Evolutionary conservation across 2,113 vertebrate species (phyloP), one percentile per base, ranked within the genome.

Genomic region (Solea senegalensis): DNA sequence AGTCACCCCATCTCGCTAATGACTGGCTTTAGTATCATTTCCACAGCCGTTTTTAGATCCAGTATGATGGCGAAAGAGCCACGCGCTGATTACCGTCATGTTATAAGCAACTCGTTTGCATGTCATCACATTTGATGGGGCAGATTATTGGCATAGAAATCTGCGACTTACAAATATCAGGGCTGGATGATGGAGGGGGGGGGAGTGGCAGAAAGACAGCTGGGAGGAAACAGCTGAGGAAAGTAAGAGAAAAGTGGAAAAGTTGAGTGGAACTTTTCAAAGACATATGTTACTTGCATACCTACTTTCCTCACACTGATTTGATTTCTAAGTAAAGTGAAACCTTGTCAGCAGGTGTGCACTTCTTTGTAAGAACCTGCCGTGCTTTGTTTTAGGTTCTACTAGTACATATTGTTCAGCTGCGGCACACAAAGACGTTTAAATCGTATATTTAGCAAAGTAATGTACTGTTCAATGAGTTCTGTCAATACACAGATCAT

Each of bases 41-140:
- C 68, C 48, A 13, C 67, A 41, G 69, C 48, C 52, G 46, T 59
- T 60, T 75, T 74, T 59, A 78, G 65, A 76, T 73, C 48, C 57
- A 40, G 40, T 34, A 5, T 4, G 65, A 64, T 28, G 68, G 44
- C 58, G 65, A 78, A 69, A 43, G 61, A 65, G 34, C 43, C 55
- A 11, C 11, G 10, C n/a, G 10, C 79, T 82, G 76, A 78, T 82
- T 75, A 61, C 83, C 62, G 59, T 61, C 59, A 54, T 69, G 59
- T 74, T 73, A 49, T 66, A 74, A 83, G 85, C 77, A 74, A 61
- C 44, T 41, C 46, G 76, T 85, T 83, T 81, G 78, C 78, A 86
- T 74, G 50, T 69, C 74, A 78, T 81, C 78, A 57, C 64, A 49
- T 77, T 55, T 81, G 80, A 84, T 75, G 74, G 81, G 69, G 64